Percentiles rank a stretch among this genome's conserved stretches.
Conservation (phyloP, 2,797 vertebrate genomes). For the Pteronotus mesoamericanus region DNA sequence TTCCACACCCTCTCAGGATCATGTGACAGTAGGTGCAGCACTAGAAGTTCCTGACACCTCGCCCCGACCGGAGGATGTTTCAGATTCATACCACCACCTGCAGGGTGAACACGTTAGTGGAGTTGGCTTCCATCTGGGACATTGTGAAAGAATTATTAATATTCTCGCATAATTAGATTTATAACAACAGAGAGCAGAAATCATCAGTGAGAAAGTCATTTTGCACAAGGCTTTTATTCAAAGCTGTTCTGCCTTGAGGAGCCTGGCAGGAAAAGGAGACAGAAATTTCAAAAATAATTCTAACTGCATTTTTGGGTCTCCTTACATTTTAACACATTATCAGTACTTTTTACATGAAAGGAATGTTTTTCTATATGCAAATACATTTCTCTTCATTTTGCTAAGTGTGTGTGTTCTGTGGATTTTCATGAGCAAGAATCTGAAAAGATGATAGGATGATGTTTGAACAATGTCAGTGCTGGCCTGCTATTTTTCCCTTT, state of each 20-base stretch:
- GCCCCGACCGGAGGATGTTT: not conserved
- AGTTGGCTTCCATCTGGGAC: not conserved
- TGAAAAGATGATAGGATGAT: not conserved
- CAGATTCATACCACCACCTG: not conserved
- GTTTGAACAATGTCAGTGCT: not conserved
- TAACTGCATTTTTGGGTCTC: not conserved
- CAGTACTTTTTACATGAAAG: not conserved
- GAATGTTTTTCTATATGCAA: not conserved
- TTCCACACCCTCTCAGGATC: rapidly evolving
- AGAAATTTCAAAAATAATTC: not conserved
- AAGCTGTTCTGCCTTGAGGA: not conserved
- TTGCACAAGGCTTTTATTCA: not conserved
- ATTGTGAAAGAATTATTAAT: not conserved
- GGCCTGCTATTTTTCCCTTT: too few relatives aligned
- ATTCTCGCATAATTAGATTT: not conserved
- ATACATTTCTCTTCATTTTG: not conserved
- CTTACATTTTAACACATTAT: not conserved
- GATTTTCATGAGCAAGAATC: not conserved
- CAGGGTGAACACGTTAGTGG: not conserved
- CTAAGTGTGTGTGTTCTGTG: not conserved
- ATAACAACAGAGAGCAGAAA: not conserved
- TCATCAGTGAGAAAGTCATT: not conserved
- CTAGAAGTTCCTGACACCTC: not conserved
- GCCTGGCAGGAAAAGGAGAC: not conserved
- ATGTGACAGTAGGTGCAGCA: rapidly evolving